Evolutionary conservation across 2,797 vertebrate genomes (phyloP).

Genomic region (Silurus aristotelis): DNA sequence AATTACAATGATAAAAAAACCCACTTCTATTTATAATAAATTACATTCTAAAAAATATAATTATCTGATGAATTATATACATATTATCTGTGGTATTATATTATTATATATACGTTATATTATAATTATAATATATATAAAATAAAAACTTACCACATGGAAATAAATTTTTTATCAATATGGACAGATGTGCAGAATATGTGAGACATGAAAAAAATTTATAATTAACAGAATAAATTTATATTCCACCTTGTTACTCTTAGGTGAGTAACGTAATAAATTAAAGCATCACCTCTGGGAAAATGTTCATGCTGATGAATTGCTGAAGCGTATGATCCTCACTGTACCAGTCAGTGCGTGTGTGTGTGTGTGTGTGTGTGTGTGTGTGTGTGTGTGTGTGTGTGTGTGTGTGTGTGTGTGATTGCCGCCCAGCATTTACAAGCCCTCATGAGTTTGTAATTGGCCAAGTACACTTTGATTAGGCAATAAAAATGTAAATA

Average conservation of each 20-base stretch:
- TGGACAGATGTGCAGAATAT: not conserved
- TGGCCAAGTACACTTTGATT: conserved; percentile 72
- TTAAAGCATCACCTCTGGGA: not conserved
- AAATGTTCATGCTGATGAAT: not conserved
- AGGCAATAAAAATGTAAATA: conserved; percentile 81
- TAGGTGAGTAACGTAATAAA: not conserved
- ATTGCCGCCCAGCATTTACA: conserved; percentile 26
- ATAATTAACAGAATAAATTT: no score
- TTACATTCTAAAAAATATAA: no score
- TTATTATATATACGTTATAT: no score
- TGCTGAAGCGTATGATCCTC: not conserved
- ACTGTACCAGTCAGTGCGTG: not conserved
- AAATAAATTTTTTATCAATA: not conserved
- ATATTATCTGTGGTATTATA: not conserved
- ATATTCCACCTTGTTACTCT: not conserved
- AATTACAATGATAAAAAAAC: no score
- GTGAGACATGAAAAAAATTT: not conserved
- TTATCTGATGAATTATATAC: not conserved
- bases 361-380: conserved; percentile 19
- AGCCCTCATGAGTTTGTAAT: conserved; percentile 62
- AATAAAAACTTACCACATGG: not conserved
- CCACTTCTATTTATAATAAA: no score
- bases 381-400: not conserved
- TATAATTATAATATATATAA: not conserved
- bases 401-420: not conserved